phyloP scores from a whole-genome alignment of 2,888 invertebrate genomes.

The Agapetus fuscipes region DNA sequence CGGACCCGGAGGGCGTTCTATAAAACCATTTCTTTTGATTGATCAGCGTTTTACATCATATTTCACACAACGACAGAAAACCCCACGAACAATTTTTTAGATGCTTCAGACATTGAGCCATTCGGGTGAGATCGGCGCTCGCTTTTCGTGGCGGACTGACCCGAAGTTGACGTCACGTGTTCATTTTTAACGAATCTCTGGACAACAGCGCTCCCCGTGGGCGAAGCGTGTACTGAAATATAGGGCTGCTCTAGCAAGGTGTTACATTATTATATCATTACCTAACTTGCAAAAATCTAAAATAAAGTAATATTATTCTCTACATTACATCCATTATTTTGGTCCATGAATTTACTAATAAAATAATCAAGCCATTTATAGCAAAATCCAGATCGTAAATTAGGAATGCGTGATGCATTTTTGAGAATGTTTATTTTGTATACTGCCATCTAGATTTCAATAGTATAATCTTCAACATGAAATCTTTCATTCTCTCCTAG shows the following conservation, averaged over 20 bases:
- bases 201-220: background rate
- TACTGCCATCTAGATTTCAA: too few relatives aligned
- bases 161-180: constrained; percentile 34
- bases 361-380: too few relatives aligned
- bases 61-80: constrained; percentile 23
- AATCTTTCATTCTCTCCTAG: too few relatives aligned
- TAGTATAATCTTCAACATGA: too few relatives aligned
- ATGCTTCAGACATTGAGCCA: constrained; percentile 59
- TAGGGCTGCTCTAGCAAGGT: background rate
- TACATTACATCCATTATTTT: too few relatives aligned
- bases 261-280: too few relatives aligned
- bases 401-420: too few relatives aligned
- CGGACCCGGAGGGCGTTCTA: constrained; percentile 36
- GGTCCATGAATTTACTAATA: too few relatives aligned
- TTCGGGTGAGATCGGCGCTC: constrained; percentile 57
- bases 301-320: too few relatives aligned
- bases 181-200: constrained; percentile 21
- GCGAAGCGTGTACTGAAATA: background rate
- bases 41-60: constrained; percentile 45
- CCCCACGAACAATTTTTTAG: constrained; percentile 49
- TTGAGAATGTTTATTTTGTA: too few relatives aligned
- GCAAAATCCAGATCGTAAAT: too few relatives aligned
- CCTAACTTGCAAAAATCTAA: too few relatives aligned
- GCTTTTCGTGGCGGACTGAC: constrained; percentile 46
- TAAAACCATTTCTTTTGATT: constrained; percentile 47